Evolutionary conservation across 2,113 vertebrate species (phyloP).

Genomic region (Piprites chloris): DNA sequence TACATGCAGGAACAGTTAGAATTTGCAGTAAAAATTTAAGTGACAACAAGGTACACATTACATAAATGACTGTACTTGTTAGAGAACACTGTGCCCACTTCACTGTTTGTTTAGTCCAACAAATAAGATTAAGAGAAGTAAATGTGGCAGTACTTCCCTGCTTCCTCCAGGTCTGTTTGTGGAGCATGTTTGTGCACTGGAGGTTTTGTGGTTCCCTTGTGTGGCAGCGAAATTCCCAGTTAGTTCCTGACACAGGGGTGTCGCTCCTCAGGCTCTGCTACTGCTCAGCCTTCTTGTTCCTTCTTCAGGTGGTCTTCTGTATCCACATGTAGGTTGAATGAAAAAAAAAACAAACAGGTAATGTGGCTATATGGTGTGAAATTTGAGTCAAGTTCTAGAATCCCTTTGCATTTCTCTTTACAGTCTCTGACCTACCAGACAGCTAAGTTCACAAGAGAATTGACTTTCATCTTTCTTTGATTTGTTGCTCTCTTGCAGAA

Average conservation of each 20-base stretch:
- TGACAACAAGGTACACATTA: background rate
- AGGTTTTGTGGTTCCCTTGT: background rate
- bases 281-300: background rate
- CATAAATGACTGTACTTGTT: background rate
- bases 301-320: background rate
- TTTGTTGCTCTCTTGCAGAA: slow-evolving; percentile 15
- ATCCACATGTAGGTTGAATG: background rate
- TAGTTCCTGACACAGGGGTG: background rate
- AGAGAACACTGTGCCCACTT: background rate
- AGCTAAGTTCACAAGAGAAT: background rate
- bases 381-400: background rate
- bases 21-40: background rate
- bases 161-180: background rate
- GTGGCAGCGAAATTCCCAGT: no score
- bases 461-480: background rate
- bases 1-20: background rate
- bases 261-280: background rate
- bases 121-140: background rate
- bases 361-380: background rate
- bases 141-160: background rate
- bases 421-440: background rate
- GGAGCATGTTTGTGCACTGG: background rate
- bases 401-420: background rate
- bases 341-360: background rate
- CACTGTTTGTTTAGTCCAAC: background rate